Evolutionary conservation across 2,113 vertebrate species (phyloP), one percentile per base, ranked within the genome.

Genomic region (Circaetus cinerascens): DNA sequence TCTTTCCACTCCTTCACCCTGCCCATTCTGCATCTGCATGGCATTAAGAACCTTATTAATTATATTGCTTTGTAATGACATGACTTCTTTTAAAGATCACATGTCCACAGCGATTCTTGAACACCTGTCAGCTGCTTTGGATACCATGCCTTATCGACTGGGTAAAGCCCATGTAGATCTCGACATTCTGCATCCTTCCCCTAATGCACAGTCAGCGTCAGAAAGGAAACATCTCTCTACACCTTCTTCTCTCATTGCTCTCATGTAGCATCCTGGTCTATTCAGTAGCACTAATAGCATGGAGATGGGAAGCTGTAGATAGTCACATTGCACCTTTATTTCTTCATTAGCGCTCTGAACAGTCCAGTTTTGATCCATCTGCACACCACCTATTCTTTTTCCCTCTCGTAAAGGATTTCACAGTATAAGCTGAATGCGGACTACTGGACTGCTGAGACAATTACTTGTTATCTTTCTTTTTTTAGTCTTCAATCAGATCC

Each of bases 21-120:
- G 2, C 15, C 26, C 15, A 43, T 51, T 74, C 55, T 72, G 62
- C 83, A 23, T 43, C 23, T 34, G 56, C 30, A 32, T 0, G 0
- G 32, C 15, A 4, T 20, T 22, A 50, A n/a, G 11, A 64, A 46
- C 22, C 3, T 38, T n/a, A 50, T 67, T 46, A 59, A 56, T 74
- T 51, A 9, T 9, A 11, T 34, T 41, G 51, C 14, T 80, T 76
- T 23, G 11, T 50, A 57, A 16, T 55, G 38, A 48, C 21, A 26
- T 34, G 45, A 55, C 29, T 81, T 67, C 38, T 57, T 85, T 55
- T 64, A 78, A 59, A 64, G 43, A 40, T 59, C 38, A 64, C 13
- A 15, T 34, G 10, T 51, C 38, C n/a, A 51, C 38, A 59, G 22
- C 34, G 10, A 45, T 34, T 77, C 40, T 46, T 88, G 36, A 85